Evolutionary conservation across 1,140 invertebrate genomes (phyloP).

Genomic region (Bombus huntii): DNA sequence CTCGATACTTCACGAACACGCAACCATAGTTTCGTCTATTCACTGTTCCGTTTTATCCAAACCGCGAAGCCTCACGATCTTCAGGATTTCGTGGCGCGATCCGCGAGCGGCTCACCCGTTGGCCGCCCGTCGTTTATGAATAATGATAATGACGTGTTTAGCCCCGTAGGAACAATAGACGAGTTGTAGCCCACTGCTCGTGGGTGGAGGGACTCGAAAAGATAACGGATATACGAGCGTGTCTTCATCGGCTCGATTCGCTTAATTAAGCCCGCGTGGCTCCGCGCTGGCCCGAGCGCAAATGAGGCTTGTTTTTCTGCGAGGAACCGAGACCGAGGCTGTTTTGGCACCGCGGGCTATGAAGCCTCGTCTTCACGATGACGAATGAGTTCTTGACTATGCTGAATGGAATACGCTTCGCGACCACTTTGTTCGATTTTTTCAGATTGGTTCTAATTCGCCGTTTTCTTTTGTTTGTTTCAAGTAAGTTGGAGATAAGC

Average conservation of each 20-base stretch:
- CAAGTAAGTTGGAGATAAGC: conserved; percentile 28
- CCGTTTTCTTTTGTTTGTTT: conserved; percentile 16
- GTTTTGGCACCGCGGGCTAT: not conserved
- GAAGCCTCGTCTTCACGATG: conserved; percentile 5
- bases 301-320: conserved; percentile 43
- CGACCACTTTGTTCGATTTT: not conserved
- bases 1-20: not conserved
- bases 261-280: conserved; percentile 63
- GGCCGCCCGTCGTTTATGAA: conserved; percentile 68
- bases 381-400: conserved; percentile 3
- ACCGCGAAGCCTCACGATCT: not conserved
- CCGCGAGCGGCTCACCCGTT: conserved; percentile 16
- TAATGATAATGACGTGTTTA: conserved; percentile 70
- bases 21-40: not conserved
- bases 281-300: conserved; percentile 43
- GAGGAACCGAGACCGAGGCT: not conserved
- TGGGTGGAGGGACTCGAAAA: conserved; percentile 53
- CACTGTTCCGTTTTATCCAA: not conserved
- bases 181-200: conserved; percentile 54
- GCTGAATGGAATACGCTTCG: not conserved
- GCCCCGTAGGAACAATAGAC: conserved; percentile 66
- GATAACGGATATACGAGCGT: conserved; percentile 64
- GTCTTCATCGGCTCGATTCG: conserved; percentile 57
- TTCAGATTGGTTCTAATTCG: not conserved
- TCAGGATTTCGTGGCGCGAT: conserved; percentile 15